Conservation (phyloP, 1,140 invertebrate genomes). For the Pogonomyrmex californicus region DNA sequence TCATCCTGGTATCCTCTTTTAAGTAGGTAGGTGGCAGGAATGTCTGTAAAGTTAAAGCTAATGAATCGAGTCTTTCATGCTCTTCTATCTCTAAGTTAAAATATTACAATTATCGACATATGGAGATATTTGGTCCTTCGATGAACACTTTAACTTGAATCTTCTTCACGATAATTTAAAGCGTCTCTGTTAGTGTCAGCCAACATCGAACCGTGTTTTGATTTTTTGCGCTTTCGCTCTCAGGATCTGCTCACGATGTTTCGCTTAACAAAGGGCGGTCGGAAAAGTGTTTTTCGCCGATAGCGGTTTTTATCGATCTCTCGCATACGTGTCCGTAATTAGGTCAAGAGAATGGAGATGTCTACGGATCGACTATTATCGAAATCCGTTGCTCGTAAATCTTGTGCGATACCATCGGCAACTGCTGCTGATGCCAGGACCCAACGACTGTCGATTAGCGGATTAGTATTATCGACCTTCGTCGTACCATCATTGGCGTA, state of each 20-base stretch:
- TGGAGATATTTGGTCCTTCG: conserved; percentile 18
- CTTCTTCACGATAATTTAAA: conserved; percentile 34
- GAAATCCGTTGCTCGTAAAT: conserved; percentile 59
- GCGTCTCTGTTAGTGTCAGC: conserved; percentile 22
- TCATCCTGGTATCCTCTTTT: neutral
- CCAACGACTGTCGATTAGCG: conserved; percentile 45
- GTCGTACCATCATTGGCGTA: conserved; percentile 42
- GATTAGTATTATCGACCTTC: conserved; percentile 43
- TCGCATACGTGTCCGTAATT: conserved; percentile 33
- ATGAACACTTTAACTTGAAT: conserved; percentile 27
- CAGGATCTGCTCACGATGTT: conserved; percentile 7
- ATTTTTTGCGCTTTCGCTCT: conserved; percentile 13
- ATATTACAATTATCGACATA: conserved; percentile 51
- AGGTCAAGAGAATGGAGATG: conserved; percentile 56
- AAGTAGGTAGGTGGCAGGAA: neutral
- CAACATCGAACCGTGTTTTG: neutral
- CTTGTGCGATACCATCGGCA: conserved; percentile 43
- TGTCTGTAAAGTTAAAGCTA: conserved; percentile 10
- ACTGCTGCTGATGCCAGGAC: conserved; percentile 16
- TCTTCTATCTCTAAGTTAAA: neutral
- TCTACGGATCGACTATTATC: conserved; percentile 48
- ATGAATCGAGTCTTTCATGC: neutral
- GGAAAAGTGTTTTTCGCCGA: conserved; percentile 4
- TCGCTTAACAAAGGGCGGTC: conserved; percentile 8
- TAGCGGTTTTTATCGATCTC: conserved; percentile 32